These are phyloP conservation scores for Palythoa heliodiscus DNA, from an alignment of 92 coral and sea anemone species.

Conservation along the genomic window DNA sequence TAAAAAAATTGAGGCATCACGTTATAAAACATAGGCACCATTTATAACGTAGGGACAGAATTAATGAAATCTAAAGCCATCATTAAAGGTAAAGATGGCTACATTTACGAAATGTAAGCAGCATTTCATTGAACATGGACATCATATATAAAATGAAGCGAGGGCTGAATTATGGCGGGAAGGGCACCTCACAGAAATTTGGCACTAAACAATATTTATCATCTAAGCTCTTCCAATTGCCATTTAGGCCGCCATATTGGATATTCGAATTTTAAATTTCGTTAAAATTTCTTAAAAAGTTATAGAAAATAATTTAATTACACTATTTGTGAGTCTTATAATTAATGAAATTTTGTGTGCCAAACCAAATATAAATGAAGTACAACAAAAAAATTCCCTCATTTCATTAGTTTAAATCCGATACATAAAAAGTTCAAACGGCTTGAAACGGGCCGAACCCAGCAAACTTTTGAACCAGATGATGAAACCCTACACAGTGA, in stretches of 20 bases:
- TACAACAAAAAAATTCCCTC: too few species aligned
- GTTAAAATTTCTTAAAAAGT: too few species aligned
- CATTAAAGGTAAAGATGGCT: background rate
- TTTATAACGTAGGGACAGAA: background rate
- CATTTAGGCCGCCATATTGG: too few species aligned
- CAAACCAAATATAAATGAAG: too few species aligned
- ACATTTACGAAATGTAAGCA: background rate
- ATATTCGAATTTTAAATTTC: too few species aligned
- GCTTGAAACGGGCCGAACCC: background rate
- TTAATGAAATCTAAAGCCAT: background rate
- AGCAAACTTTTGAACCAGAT: background rate
- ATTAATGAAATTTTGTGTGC: too few species aligned
- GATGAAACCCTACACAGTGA: too few species aligned
- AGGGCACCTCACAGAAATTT: background rate
- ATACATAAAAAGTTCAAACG: too few species aligned
- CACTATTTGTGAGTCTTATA: background rate
- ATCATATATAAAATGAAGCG: background rate
- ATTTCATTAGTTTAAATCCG: too few species aligned
- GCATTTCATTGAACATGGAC: background rate
- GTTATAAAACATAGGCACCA: slow-evolving; percentile 3
- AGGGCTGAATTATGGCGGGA: background rate
- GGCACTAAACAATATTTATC: too few species aligned
- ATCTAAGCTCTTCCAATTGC: too few species aligned
- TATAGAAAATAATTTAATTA: too few species aligned
- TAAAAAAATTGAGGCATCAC: background rate